Evolutionary conservation across 2,113 vertebrate genomes (phyloP).

Genomic region (Gobius niger): DNA sequence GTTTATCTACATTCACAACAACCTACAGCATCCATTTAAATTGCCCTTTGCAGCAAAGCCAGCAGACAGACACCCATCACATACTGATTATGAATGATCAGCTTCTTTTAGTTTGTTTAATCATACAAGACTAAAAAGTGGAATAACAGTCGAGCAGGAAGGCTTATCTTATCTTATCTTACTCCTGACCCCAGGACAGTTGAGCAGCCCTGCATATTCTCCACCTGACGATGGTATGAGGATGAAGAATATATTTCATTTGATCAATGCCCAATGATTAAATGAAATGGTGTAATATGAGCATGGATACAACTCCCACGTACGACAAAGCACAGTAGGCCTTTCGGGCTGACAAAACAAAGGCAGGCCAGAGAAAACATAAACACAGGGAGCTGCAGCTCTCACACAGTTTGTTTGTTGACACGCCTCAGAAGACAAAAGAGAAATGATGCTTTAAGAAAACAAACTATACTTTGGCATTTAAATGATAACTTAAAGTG

Average conservation of each 20-base stretch:
- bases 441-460: background rate
- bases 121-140: no score
- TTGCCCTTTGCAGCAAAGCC: no score
- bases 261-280: background rate
- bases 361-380: slow-evolving; percentile 59
- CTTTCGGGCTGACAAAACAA: slow-evolving; percentile 64
- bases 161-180: no score
- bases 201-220: background rate
- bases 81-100: no score
- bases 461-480: background rate
- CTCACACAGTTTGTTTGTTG: slow-evolving; percentile 32
- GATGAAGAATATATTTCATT: background rate
- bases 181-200: no score
- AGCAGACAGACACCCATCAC: no score
- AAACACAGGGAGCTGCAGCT: slow-evolving; percentile 22
- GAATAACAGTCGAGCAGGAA: no score
- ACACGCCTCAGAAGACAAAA: slow-evolving; percentile 13
- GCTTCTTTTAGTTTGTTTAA: no score
- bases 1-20: no score
- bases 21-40: no score
- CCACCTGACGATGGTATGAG: background rate
- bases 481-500: background rate
- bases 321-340: slow-evolving; percentile 66
- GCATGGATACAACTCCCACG: slow-evolving; percentile 58
- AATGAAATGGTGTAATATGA: slow-evolving; percentile 22